Evolutionary conservation across 1,140 invertebrate species (phyloP).

Genomic region (Macrocentrus cingulum): DNA sequence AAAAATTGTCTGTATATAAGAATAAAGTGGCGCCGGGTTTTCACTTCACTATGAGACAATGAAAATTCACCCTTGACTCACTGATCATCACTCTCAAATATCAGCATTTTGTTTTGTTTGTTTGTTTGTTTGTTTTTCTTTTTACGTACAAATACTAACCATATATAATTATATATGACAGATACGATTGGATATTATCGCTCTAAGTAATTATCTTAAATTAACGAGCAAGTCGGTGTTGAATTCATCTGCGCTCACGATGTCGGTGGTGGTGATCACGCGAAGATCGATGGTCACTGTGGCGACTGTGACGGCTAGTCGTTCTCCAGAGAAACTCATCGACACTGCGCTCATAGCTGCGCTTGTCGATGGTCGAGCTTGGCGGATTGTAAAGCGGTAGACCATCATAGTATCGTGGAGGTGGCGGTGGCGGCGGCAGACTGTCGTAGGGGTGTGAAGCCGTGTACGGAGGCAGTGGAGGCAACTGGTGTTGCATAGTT

Average conservation of each 20-base stretch:
- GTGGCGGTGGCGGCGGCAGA: constrained; percentile 71
- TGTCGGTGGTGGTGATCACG: constrained; percentile 55
- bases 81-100: too few species aligned
- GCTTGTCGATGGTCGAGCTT: constrained; percentile 68
- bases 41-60: too few species aligned
- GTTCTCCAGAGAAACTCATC: constrained; percentile 89
- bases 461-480: constrained; percentile 70
- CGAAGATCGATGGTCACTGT: constrained; percentile 51
- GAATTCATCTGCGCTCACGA: constrained; percentile 53
- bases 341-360: constrained; percentile 85
- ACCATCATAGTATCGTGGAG: constrained; percentile 78
- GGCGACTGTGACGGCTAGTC: constrained; percentile 46
- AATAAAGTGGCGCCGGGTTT: too few species aligned
- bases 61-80: too few species aligned
- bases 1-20: too few species aligned
- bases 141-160: too few species aligned
- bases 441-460: constrained; percentile 71
- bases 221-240: background rate
- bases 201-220: constrained; percentile 3
- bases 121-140: too few species aligned
- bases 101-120: too few species aligned
- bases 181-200: too few species aligned
- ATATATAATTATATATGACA: too few species aligned
- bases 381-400: constrained; percentile 63
- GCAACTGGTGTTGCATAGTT: constrained; percentile 77